Percentiles rank a stretch among this genome's conserved stretches.
Conservation (phyloP, 2,888 invertebrate genomes). For the Erebia epiphron region DNA sequence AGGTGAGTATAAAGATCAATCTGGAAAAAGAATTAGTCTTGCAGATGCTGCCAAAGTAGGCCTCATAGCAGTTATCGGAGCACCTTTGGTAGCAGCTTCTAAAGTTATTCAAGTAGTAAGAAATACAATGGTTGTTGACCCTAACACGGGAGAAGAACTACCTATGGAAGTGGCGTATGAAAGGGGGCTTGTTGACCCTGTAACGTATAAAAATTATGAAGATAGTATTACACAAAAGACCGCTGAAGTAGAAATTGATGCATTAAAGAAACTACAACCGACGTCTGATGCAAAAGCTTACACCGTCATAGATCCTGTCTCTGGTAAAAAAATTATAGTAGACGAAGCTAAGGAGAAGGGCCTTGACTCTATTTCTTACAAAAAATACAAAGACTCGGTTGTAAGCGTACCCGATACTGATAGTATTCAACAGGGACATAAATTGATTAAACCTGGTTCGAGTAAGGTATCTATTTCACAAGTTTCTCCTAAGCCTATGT, state of each 20-base stretch:
- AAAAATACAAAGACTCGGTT: slow-evolving; percentile 36
- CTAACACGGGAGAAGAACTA: slow-evolving; percentile 89
- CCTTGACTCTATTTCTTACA: slow-evolving; percentile 52
- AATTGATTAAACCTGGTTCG: slow-evolving; percentile 40
- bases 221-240: slow-evolving; percentile 59
- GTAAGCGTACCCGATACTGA: slow-evolving; percentile 1
- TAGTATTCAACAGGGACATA: slow-evolving; percentile 8
- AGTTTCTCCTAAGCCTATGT: slow-evolving; percentile 77
- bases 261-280: slow-evolving; percentile 50
- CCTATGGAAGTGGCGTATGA: slow-evolving; percentile 86
- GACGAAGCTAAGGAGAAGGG: slow-evolving; percentile 85
- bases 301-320: slow-evolving; percentile 13
- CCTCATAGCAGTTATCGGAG: slow-evolving; percentile 88
- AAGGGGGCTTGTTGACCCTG: slow-evolving; percentile 85
- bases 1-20: slow-evolving; percentile 86
- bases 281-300: slow-evolving; percentile 12
- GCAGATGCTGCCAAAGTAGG: slow-evolving; percentile 91
- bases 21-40: slow-evolving; percentile 86
- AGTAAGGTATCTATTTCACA: slow-evolving; percentile 54
- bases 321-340: slow-evolving; percentile 84
- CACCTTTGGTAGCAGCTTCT: slow-evolving; percentile 88
- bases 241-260: slow-evolving; percentile 47
- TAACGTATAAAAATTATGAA: slow-evolving; percentile 78
- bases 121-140: slow-evolving; percentile 87
- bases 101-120: slow-evolving; percentile 86